Evolutionary conservation across 2,113 vertebrate genomes (phyloP).

Genomic region (Corydoras maculifer): DNA sequence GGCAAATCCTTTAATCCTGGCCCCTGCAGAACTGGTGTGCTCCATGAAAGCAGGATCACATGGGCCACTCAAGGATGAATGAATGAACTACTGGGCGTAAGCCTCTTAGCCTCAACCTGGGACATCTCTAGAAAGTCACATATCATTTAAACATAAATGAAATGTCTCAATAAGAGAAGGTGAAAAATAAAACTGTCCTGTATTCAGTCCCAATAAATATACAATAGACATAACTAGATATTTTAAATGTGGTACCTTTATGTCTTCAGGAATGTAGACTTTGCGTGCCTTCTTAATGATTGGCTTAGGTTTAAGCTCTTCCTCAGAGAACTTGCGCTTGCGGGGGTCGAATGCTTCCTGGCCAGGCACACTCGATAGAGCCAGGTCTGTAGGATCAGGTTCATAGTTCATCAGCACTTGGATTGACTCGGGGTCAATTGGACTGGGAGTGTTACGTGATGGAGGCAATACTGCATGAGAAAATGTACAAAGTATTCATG

Average conservation of each 20-base stretch:
- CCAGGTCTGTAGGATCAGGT: slow-evolving; percentile 90
- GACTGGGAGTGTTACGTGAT: slow-evolving; percentile 86
- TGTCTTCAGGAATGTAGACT: slow-evolving; percentile 90
- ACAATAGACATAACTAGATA: slow-evolving; percentile 28
- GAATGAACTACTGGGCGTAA: slow-evolving; percentile 54
- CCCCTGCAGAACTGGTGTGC: slow-evolving; percentile 49
- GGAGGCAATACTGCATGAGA: slow-evolving; percentile 60
- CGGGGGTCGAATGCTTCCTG: slow-evolving; percentile 96
- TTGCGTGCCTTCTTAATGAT: slow-evolving; percentile 99
- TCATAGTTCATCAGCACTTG: slow-evolving; percentile 87
- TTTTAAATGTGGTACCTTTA: slow-evolving; percentile 82
- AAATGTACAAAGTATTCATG: not conserved
- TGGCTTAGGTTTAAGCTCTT: slow-evolving; percentile 95
- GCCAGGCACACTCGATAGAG: slow-evolving; percentile 93
- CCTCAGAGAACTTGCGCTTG: slow-evolving; percentile 90
- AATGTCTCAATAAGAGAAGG: not conserved
- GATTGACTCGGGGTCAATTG: slow-evolving; percentile 94
- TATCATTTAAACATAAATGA: slow-evolving; percentile 30
- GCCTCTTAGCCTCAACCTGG: slow-evolving; percentile 56
- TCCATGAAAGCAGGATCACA: slow-evolving; percentile 47
- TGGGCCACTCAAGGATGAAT: slow-evolving; percentile 23
- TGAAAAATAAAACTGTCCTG: too few species aligned
- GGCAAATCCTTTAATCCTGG: slow-evolving; percentile 64
- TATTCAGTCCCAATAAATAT: not conserved
- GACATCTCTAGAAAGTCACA: slow-evolving; percentile 41